Evolutionary conservation across 2,797 vertebrate species (phyloP), one percentile per base, ranked within the genome.

Genomic region (Vespertilio murinus): DNA sequence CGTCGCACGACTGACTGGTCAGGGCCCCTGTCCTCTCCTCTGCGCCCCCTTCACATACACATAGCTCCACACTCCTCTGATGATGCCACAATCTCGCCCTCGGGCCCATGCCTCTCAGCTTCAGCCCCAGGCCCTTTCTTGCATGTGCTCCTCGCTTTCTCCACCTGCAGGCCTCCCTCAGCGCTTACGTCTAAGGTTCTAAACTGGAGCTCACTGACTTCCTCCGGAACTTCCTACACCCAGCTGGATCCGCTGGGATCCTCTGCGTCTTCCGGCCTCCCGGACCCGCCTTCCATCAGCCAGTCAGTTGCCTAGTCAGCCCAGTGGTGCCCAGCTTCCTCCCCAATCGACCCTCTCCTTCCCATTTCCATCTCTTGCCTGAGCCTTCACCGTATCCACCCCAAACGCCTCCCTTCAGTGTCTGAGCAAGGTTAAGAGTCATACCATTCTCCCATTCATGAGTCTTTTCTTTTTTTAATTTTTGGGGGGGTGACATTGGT

Each of bases 1-100:
- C 30, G 1, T 56, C 42, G n/a, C n/a, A 7, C 0, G 1, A 0
- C 42, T 9, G 30, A 20, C 56, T 10, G 0, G 7, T 23, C 81
- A 28, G 35, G 20, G 59, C 13, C 28, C 73, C 30, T 8, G 25
- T 22, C 52, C 28, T 59, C 38, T 42, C 38, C 20, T 65, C 3
- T 42, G 5, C 2, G 45, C 18, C 38, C 40, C 17, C 54, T 30
- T 78, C 28, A 40, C 84, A 42, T 20, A n/a, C 33, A 45, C 10
- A 1, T 5, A 33, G 11, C 35, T 2, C 47, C 23, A 9, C 0
- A 14, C 22, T 47, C 18, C 64, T 45, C 42, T 23, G 2, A 30
- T 20, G 65, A 16, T 10, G 9, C n/a, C 45, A 7, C 8, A 75
- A 35, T 28, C 56, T 40, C n/a, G 0, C 8, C 16, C 18, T 71